Base-by-base conservation (phyloP, 1,140 invertebrate species). In the Drosophila suzukii region DNA sequence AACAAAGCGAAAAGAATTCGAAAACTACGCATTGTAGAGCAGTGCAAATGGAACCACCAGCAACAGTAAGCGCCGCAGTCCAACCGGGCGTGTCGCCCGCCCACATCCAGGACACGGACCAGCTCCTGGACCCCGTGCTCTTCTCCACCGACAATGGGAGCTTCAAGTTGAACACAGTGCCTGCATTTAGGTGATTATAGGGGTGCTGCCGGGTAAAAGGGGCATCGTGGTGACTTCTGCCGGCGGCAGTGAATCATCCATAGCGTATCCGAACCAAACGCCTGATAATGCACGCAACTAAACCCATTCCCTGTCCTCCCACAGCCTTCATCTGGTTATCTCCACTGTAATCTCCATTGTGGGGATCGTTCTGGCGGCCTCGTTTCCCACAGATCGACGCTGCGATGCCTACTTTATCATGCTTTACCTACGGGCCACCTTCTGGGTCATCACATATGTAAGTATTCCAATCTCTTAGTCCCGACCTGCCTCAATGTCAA, bases 341-440 rank as follows among this genome's bases (percentile, higher is more conserved):
- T 93, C 94, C 74, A 91, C 94, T 11, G 90, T 78, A 7, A 93
- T 95, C 59, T 94, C 94, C 74, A 93, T 95, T 54, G 83, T 93
- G 55, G 94, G 94, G 20, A 94, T 95, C 49, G 81, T 94, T 34
- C 93, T 95, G 76, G 93, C 94, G 7, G 92, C 92, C 1, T 38
- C 92, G 2, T 94, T 94, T 93, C 93, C 94, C 4, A 92, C 94
- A 70, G 76, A 93, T 20, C 93, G 92, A 62, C 94, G 94, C 90
- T 95, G 95, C 63, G 93, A 94, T 68, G 94, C 95, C 38, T 95
- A 95, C 78, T 95, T 95, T 85, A 93, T 95, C 74, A 94, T 95
- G 80, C 92, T 95, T 13, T 95, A 95, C 81, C 91, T 95, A 43
- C 94, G 95, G 54, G 94, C 94, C 53, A 92, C 90, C 27, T 94